Base-by-base conservation (phyloP, 2,888 invertebrate genomes). In the Eutolmus rufibarbis region DNA sequence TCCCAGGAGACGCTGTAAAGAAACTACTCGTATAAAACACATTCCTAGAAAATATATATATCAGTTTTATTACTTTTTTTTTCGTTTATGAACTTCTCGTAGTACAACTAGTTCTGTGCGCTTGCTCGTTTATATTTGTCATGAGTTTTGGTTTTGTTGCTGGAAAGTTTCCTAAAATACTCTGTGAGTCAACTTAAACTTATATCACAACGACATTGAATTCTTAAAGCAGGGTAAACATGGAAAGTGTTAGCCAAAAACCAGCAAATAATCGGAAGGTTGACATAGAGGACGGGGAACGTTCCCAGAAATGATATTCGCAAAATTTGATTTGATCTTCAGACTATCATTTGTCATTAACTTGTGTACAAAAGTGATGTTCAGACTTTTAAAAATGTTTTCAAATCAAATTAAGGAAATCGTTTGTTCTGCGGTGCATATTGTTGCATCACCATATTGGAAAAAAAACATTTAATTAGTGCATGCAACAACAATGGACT, bases 61-160 rank as follows among this genome's bases (percentile, higher is more conserved):
- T 86, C n/a, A 77, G 19, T 51, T 57, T 87, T 51, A 79, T 46
- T 46, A 46, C 5, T 46, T 46, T 74, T 86, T 86, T 85, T 79
- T 85, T 87, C 85, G 85, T 76, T 77, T 76, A 88, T 82, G 56
- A 57, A 74, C 46, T 88, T 86, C 66, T 85, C 74, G 66, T 66
- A 66, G 66, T 66, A 66, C 28, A 66, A 23, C 66, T 66, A 74
- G 31, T 88, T 85, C 85, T 88, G 88, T 88, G 88, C 88, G 88
- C 51, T 87, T 88, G 78, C 84, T 87, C 84, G 85, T 43, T 74
- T 85, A 46, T 74, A 74, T 57, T 74, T 43, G 74, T 85, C 74
- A 74, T 74, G 57, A 82, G 85, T 74, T 23, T 28, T 74, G 43
- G 57, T 74, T 85, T 46, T 85, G 23, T 46, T 85, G 16, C n/a